Conservation (phyloP, 2,888 invertebrate genomes). For the Coleophora flavipennella region DNA sequence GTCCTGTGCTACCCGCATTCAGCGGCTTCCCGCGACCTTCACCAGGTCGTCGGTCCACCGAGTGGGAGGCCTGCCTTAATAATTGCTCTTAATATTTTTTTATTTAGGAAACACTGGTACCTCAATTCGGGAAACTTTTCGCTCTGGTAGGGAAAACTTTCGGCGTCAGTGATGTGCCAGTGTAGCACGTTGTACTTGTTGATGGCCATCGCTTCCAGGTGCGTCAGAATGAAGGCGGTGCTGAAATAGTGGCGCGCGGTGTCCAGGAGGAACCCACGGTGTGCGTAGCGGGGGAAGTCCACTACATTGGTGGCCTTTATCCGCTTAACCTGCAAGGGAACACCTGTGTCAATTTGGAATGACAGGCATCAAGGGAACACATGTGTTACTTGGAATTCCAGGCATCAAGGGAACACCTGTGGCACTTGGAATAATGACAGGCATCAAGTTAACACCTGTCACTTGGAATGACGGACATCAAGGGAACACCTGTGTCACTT, state of each 20-base stretch:
- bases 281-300: slow-evolving; percentile 86
- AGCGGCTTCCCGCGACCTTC: no score
- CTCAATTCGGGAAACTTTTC: slow-evolving; percentile 82
- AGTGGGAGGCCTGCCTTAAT: not conserved
- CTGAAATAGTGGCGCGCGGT: slow-evolving; percentile 89
- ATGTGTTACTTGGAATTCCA: no score
- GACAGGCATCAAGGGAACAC: no score
- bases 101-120: no score
- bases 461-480: no score
- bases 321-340: slow-evolving; percentile 65
- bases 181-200: slow-evolving; percentile 95
- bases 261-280: slow-evolving; percentile 89
- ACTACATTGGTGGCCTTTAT: slow-evolving; percentile 78
- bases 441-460: no score
- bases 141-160: slow-evolving; percentile 92
- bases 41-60: no score
- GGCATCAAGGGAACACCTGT: no score
- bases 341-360: no score
- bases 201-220: slow-evolving; percentile 88
- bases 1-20: no score
- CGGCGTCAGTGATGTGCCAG: slow-evolving; percentile 96
- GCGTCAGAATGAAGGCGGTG: slow-evolving; percentile 74
- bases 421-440: no score
- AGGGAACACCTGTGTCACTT: no score
- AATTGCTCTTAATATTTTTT: slow-evolving; percentile 12